Percentiles rank a stretch among this genome's conserved stretches.
Conservation (phyloP, 2,113 vertebrate genomes). For the Probosciger aterrimus region DNA sequence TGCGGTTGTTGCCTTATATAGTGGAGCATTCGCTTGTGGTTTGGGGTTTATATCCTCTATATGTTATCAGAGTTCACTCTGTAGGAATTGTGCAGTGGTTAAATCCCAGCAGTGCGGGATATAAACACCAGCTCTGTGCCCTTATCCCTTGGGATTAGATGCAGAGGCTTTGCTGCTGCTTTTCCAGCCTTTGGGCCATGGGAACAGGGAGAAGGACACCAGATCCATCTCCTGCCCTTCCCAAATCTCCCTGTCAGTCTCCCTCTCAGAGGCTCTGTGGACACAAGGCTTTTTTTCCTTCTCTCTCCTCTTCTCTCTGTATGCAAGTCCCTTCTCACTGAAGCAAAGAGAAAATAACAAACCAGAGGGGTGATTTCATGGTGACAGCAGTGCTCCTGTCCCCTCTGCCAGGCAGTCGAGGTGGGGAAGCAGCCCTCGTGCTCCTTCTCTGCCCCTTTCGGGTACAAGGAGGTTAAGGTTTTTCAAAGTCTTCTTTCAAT, state of each 20-base stretch:
- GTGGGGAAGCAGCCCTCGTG: neutral
- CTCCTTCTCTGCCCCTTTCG: neutral
- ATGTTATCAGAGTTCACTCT: rapidly evolving
- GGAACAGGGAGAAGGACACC: neutral
- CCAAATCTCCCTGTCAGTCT: neutral
- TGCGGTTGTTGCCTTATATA: neutral
- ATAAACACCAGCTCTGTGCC: rapidly evolving
- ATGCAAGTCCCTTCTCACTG: neutral
- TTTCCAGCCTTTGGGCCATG: neutral
- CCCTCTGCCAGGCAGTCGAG: neutral
- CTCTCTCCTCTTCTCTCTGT: neutral
- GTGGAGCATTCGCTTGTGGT: rapidly evolving
- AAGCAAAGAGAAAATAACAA: neutral
- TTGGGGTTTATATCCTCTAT: neutral
- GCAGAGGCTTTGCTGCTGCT: neutral
- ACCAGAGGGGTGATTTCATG: rapidly evolving
- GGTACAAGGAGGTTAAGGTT: neutral
- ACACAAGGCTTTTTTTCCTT: rapidly evolving
- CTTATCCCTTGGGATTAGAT: neutral
- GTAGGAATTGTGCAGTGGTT: neutral
- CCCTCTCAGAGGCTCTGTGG: neutral
- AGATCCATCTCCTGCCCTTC: neutral
- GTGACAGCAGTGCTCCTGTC: neutral
- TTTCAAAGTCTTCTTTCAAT: neutral
- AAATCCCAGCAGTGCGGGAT: neutral